Evolutionary conservation across 1,140 invertebrate species (phyloP).

Genomic region (Calephelis nemesis): DNA sequence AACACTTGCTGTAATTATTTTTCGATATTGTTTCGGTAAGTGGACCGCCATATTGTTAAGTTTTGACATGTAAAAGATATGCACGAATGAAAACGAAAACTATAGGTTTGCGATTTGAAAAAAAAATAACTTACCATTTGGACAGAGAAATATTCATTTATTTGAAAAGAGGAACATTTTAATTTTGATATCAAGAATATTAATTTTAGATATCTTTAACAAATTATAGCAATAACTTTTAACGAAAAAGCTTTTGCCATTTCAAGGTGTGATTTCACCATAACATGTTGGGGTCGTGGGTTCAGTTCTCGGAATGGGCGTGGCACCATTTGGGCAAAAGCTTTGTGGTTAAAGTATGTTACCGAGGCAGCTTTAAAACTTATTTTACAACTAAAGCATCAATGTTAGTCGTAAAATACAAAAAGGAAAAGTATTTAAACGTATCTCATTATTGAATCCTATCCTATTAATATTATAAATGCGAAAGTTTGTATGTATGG

Average conservation of each 20-base stretch:
- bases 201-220: background rate
- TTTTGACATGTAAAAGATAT: conserved; percentile 1
- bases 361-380: conserved; percentile 20
- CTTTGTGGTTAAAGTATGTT: conserved; percentile 42
- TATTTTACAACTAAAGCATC: background rate
- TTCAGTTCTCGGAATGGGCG: conserved; percentile 48
- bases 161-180: too few relatives aligned
- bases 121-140: too few relatives aligned
- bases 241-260: background rate
- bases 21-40: conserved; percentile 41
- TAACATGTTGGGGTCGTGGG: conserved; percentile 28
- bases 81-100: too few relatives aligned
- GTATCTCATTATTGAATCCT: too few relatives aligned
- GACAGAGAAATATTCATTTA: too few relatives aligned
- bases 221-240: background rate
- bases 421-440: background rate
- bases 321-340: conserved; percentile 43
- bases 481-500: too few relatives aligned
- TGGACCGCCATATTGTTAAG: conserved; percentile 37
- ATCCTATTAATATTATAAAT: too few relatives aligned
- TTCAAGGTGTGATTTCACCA: background rate
- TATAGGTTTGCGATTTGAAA: too few relatives aligned
- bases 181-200: too few relatives aligned
- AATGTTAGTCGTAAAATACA: background rate
- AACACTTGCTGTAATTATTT: conserved; percentile 58